These are phyloP conservation scores for Mythimna loreyi DNA, from an alignment of 2,888 invertebrate genomes.

Conservation along the genomic window DNA sequence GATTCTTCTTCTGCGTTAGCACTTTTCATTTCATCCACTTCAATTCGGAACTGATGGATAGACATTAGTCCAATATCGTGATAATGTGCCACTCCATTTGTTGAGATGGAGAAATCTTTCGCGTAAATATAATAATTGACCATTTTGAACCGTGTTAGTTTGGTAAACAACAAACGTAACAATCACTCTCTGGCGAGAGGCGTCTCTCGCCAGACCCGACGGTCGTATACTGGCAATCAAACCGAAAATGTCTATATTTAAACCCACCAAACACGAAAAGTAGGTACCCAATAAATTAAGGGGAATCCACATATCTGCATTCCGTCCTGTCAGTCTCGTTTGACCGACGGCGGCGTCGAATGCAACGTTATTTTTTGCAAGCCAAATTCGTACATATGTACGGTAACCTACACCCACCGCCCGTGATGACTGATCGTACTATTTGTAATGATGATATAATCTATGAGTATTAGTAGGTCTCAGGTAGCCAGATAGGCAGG, in stretches of 20 bases:
- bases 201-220: background rate
- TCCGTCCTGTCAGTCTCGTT: constrained; percentile 6
- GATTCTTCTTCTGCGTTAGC: constrained; percentile 8
- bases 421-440: no score
- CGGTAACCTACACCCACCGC: no score
- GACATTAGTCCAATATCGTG: constrained; percentile 15
- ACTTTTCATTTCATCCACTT: constrained; percentile 20
- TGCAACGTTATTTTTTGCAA: background rate
- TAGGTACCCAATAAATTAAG: background rate
- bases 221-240: background rate
- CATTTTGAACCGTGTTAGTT: constrained; percentile 17
- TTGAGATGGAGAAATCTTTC: constrained; percentile 29
- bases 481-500: no score
- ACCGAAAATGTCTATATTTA: background rate
- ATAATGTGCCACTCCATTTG: constrained; percentile 10
- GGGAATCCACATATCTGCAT: background rate
- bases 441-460: no score
- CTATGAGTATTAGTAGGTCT: no score
- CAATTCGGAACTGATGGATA: constrained; percentile 26
- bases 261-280: background rate
- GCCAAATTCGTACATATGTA: no score
- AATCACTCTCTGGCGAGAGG: background rate
- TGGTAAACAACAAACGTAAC: background rate
- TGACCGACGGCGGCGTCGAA: background rate
- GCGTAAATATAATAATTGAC: constrained; percentile 39